Conservation (phyloP, 2,113 vertebrate genomes). For the Callospermophilus lateralis region DNA sequence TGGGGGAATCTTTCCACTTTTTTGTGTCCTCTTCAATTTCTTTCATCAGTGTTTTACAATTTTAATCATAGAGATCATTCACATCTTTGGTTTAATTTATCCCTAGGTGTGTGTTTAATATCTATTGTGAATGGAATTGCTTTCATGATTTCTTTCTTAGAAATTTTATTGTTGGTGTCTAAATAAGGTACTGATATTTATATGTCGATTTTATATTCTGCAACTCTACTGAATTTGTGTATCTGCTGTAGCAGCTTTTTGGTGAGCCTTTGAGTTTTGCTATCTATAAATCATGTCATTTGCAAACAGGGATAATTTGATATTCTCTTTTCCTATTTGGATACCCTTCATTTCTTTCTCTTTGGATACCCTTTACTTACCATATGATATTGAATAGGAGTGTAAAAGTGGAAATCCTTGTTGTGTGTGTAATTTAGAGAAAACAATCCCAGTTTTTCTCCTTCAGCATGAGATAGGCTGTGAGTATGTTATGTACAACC, state of each 20-base stretch:
- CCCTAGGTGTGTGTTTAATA: not conserved
- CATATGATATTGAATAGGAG: not conserved
- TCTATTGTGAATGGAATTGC: not conserved
- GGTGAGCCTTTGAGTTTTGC: not conserved
- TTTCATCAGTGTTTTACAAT: not conserved
- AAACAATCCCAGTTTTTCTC: not conserved
- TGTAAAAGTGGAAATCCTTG: not conserved
- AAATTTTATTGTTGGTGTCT: not conserved
- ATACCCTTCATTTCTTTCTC: not conserved
- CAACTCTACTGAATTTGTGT: not conserved
- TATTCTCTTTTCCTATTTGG: not conserved
- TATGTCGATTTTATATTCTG: not conserved
- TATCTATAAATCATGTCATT: not conserved
- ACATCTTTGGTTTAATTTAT: not conserved
- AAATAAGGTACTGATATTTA: not conserved
- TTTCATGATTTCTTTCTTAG: not conserved
- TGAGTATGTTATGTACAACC: not conserved
- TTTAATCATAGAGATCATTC: not conserved
- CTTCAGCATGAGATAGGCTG: not conserved
- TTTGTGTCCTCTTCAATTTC: not conserved
- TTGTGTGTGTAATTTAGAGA: not conserved
- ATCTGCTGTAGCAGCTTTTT: not conserved
- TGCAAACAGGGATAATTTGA: not conserved
- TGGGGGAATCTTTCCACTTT: not conserved
- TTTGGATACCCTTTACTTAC: too few species aligned